Evolutionary conservation across 2,888 invertebrate species (phyloP), one percentile per base, ranked within the genome.

Genomic region (Ochropacha duplaris): DNA sequence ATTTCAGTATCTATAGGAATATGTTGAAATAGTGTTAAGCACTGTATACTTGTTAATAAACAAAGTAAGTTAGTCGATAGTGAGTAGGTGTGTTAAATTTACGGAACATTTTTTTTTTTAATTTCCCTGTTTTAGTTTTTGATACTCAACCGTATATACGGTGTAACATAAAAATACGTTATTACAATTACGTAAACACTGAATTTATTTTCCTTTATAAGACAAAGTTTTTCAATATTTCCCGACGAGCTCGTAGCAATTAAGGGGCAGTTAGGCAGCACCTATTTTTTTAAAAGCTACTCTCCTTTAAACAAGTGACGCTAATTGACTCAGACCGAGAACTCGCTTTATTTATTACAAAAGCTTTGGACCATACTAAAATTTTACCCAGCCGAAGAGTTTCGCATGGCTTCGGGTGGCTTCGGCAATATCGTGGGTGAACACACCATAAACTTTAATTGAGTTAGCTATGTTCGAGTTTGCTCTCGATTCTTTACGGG

Each of bases 261-360:
- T 69, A 71, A 59, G 59, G 31, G 59, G 51, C 55, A 67, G 59
- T 61, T 66, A 49, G 22, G 36, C 56, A 65, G 58, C 58, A 67
- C 61, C 61, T 66, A 67, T 70, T 72, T 74, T 71, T 70, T 74
- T 62, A 59, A 65, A 69, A 64, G 62, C 61, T 66, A 67, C 66
- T 66, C 64, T 59, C 60, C 59, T 60, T 64, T 69, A 75, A 78
- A 81, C 75, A 76, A 79, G 76, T 73, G 65, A 74, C 69, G 71
- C 68, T 80, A 81, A 82, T 82, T 79, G 73, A 80, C 74, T 76
- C 54, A 56, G 66, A 74, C 70, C 64, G 62, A 65, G 68, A 72
- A 64, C 67, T 69, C 66, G 49, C 61, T 69, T 76, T 77, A 76
- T 80, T 77, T 76, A 79, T 74, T 70, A 69, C 67, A 68, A 74